These are phyloP conservation scores for Bombus balteatus DNA, from an alignment of 1,140 invertebrate genomes.

Conservation along the genomic window DNA sequence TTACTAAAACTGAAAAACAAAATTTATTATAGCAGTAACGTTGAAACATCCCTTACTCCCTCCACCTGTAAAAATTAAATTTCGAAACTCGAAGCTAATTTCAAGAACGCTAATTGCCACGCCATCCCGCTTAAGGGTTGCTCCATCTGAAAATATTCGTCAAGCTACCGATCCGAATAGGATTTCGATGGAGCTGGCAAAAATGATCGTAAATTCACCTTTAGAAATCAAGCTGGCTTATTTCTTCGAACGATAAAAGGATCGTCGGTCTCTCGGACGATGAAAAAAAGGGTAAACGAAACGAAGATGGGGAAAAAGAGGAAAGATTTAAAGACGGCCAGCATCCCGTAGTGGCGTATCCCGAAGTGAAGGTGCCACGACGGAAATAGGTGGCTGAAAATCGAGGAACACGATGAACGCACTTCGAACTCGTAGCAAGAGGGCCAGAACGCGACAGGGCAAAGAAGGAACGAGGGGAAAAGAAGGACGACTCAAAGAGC, in stretches of 20 bases:
- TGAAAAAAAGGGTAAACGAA: conserved; percentile 25
- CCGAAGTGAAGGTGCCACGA: conserved; percentile 60
- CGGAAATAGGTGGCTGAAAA: conserved; percentile 68
- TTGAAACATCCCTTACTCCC: too few relatives aligned
- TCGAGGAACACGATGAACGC: conserved; percentile 58
- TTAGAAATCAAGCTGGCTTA: conserved; percentile 58
- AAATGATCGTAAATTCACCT: conserved; percentile 46
- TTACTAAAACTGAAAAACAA: too few relatives aligned
- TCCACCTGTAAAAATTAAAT: too few relatives aligned
- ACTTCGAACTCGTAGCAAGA: conserved; percentile 57
- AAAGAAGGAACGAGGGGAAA: background rate
- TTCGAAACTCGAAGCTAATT: too few relatives aligned
- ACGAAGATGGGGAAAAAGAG: background rate
- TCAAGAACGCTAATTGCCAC: too few relatives aligned
- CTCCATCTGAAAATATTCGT: background rate
- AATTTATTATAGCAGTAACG: too few relatives aligned
- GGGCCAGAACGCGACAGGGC: conserved; percentile 14
- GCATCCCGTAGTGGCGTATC: conserved; percentile 35
- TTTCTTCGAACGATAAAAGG: conserved; percentile 61
- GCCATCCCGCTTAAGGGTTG: background rate
- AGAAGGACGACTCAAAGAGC: conserved; percentile 53
- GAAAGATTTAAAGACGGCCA: conserved; percentile 59
- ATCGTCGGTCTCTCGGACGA: background rate
- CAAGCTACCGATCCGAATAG: background rate
- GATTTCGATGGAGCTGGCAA: conserved; percentile 30